Base-by-base conservation (phyloP, 2,797 vertebrate genomes). In the Sebastes paucispinis region DNA sequence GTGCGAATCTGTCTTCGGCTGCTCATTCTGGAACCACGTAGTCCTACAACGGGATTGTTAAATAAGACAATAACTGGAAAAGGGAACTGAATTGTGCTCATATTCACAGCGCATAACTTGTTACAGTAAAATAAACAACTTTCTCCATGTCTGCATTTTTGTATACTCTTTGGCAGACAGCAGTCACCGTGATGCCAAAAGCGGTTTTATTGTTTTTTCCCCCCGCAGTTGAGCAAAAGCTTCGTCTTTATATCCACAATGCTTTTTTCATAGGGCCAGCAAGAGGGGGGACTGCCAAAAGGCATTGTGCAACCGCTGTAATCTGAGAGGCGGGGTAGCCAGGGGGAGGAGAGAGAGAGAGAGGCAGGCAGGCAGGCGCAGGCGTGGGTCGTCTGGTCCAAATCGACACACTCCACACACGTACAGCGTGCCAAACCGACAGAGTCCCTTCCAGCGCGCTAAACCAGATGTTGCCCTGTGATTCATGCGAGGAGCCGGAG, bases 401-500 rank as follows among this genome's bases (percentile, higher is more conserved):
- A 88, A 88, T 90, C 83, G 91, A 92, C 90, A 93, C 94, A 92
- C 94, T 94, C 93, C 92, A 81, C 91, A 89, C 87, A 88, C 87
- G 69, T 39, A 84, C 79, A n/a, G 58, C 31, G 66, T 87, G 91
- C 92, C 90, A 94, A 92, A 92, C 90, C 90, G 80, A 87, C 89
- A 83, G 73, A 75, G 93, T 87, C 90, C 89, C 88, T 91, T 93
- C 91, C 89, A 91, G 88, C 81, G 8, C 25, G 85, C 83, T 80
- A 90, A 93, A 93, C 91, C 95, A 95, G 93, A 96, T 95, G 94
- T 96, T 93, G 87, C 85, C 75, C 84, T 13, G 88, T 92, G 93
- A 95, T 92, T 91, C 89, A 92, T 89, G 83, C 59, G 68, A 79
- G 74, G 75, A 88, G 84, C 79, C 5, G 11, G 69, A 80, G 75